Evolutionary conservation across 1,140 invertebrate genomes (phyloP), one percentile per base, ranked within the genome.

Genomic region (Musca domestica): DNA sequence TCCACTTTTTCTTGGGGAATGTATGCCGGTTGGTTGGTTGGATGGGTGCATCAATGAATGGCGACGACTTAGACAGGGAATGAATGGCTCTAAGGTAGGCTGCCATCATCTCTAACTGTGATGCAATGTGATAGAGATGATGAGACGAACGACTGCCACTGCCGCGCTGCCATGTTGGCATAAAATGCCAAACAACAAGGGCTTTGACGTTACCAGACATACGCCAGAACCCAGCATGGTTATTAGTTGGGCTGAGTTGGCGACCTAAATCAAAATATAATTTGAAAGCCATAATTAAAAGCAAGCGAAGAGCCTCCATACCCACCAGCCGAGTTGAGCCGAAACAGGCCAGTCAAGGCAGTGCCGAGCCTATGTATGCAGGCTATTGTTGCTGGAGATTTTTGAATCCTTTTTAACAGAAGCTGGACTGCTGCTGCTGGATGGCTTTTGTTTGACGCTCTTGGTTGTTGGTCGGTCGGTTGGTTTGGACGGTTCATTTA

Each of bases 251-350:
- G 47, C 67, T 63, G 48, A 58, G 25, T 52, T 64, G 30, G 56
- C 67, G 67, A 68, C 67, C 58, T 51, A 68, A 63, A 68, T 68
- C 67, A 68, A 63, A 68, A 68, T 63, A 58, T 68, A 68, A 68
- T 68, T 68, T 68, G 67, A 68, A 68, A 68, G 67, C 46, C 47
- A 51, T 68, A 68, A 68, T 68, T 68, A 68, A 68, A 68, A 68
- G 17, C 41, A 61, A 61, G 56, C 30, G 23, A 54, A 20, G 25
- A 54, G 23, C 14, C 20, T 14, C 52, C 14, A 54, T 23, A 23
- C 22, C 14, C 14, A 15, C 20, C 19, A 54, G 23, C 52, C 22
- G 14, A 3, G 17, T 52, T n/a, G n/a, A n/a, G n/a, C n/a, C 49
- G 5, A 52, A 52, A 41, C 34, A 2, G 34, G 34, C 34, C 34